Evolutionary conservation across 2,113 vertebrate genomes (phyloP), one percentile per base, ranked within the genome.

Genomic region (Spermophilus dauricus): DNA sequence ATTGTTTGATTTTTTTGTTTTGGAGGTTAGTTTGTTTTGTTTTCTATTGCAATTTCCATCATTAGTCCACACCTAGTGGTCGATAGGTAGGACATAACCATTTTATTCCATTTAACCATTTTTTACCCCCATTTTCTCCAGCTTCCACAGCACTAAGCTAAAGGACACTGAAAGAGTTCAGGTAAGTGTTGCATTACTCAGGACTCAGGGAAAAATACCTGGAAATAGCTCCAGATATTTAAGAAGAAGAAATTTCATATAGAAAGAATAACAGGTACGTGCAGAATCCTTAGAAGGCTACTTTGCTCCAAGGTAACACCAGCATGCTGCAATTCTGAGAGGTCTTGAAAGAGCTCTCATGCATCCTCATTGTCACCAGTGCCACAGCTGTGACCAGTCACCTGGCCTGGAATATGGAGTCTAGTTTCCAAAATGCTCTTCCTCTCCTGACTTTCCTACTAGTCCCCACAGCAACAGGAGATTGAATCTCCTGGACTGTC

Each of bases 231-330:
- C 26, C 32, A 51, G 12, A 58, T 72, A 56, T 34, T 92, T 56
- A 89, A 93, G 75, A 11, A 84, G 65, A 91, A 56, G 45, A 82
- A 32, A 86, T 82, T 94, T 86, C 81, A 76, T 12, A 34, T 8
- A 75, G 53, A 84, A 56, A 75, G 53, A 84, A 45, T 63, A 92
- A 34, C 9, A 20, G 6, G 10, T 34, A 17, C 20, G 42, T 86
- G 14, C 10, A 56, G 65, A 83, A 34, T 63, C 20, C 42, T 86
- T 48, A 12, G n/a, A 73, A 84, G 84, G 30, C 34, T 42, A 58
- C 22, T 76, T 75, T 53, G 20, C 4, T 18, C 17, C 13, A 37
- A 24, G 34, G 14, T 26, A 56, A 16, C 32, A 91, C 56, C n/a
- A 30, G 37, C 11, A 4, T 18, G 26, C 24, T 65, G 20, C 7